Base-by-base conservation (phyloP, 53 echinoderm and acorn worm species). In the Echinarachnius parma region DNA sequence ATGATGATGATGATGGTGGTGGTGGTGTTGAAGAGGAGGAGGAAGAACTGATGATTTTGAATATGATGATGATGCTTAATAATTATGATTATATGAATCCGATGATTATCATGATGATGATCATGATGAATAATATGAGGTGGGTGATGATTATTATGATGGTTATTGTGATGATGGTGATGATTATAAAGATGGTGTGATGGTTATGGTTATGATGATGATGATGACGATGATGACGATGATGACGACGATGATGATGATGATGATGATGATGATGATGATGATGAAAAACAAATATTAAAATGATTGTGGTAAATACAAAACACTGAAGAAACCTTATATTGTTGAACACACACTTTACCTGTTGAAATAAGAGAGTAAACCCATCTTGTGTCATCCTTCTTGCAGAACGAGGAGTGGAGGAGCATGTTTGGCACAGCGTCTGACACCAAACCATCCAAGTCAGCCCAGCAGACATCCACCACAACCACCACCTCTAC, bases 341-440 rank as follows among this genome's bases (percentile, higher is more conserved):
- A n/a, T n/a, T n/a, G n/a, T n/a, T n/a, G n/a, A n/a, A n/a, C n/a
- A n/a, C n/a, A n/a, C n/a, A n/a, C n/a, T n/a, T n/a, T n/a, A n/a
- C n/a, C n/a, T n/a, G n/a, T n/a, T n/a, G n/a, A n/a, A n/a, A n/a
- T n/a, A n/a, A n/a, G n/a, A 22, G 21, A 31, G 3, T 65, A 36
- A n/a, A n/a, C n/a, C n/a, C n/a, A n/a, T n/a, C n/a, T n/a, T n/a
- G n/a, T n/a, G n/a, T 31, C 21, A 35, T 53, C 23, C 26, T 11
- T 65, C 31, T 25, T 31, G 0, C 49, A 95, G 95, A 95, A 95
- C 57, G 95, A 95, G 34, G 95, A 95, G 30, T 95, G 95, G 95
- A 84, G 87, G 70, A 86, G 90, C 34, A 95, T 95, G 90, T 90
- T 95, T 76, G 93, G 93, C 0, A 77, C 83, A 2, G 32, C 66